A percentile compares a stretch with the other conserved stretches of the same genome.
Evolutionary conservation across 1,140 invertebrate genomes (phyloP).

Genomic region (Magallana gigas): DNA sequence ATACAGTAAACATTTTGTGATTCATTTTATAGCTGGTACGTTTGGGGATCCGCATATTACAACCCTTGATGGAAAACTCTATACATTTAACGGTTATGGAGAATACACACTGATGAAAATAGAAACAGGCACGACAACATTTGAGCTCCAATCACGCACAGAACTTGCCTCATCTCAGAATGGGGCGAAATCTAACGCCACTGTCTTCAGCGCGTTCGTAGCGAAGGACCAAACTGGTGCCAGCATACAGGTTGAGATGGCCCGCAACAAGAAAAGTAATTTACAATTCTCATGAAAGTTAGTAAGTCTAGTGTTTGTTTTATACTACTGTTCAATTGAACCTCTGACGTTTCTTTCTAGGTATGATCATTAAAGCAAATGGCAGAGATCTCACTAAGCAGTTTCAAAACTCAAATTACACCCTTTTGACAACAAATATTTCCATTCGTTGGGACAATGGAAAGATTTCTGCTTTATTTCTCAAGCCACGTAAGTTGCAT

Average conservation of each 20-base stretch:
- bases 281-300: not conserved
- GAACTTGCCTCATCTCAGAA: slow-evolving; percentile 7
- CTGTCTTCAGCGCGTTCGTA: slow-evolving; percentile 59
- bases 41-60: slow-evolving; percentile 74
- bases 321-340: too few relatives aligned
- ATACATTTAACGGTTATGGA: slow-evolving; percentile 73
- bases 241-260: slow-evolving; percentile 38
- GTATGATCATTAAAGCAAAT: not conserved
- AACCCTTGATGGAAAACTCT: slow-evolving; percentile 70
- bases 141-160: slow-evolving; percentile 60
- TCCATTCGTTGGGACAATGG: not conserved
- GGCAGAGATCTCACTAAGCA: too few relatives aligned
- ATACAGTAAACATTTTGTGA: too few relatives aligned
- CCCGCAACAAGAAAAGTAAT: slow-evolving; percentile 13
- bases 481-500: not conserved
- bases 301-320: too few relatives aligned
- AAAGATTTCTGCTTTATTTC: not conserved
- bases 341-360: not conserved
- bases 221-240: slow-evolving; percentile 39
- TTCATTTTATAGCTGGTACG: slow-evolving; percentile 52
- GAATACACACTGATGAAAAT: slow-evolving; percentile 68
- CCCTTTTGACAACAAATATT: not conserved
- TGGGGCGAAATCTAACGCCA: slow-evolving; percentile 50
- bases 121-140: slow-evolving; percentile 18
- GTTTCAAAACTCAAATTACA: too few relatives aligned